Base-by-base conservation (phyloP, 2,888 invertebrate species). In the Agriopis aurantiaria region DNA sequence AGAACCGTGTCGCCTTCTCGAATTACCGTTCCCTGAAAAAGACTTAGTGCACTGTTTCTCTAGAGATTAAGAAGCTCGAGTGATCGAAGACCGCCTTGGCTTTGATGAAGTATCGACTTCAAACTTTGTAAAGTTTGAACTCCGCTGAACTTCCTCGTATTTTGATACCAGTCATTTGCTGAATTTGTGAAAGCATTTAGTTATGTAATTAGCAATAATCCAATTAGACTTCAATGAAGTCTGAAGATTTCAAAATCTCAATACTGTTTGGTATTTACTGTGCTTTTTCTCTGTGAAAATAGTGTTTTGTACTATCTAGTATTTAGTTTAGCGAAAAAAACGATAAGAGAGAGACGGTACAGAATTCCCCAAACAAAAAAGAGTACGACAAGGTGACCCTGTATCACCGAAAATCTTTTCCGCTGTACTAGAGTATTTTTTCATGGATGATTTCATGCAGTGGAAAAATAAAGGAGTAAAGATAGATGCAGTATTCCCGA, bases 51-150 rank as follows among this genome's bases (percentile, higher is more conserved):
- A 51, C 53, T 69, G 62, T 65, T 65, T 69, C 61, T 65, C 43
- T 53, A 48, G 48, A 52, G 69, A 65, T 65, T 69, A 62, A 69
- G 61, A 56, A 56, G 51, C 45, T 53, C 40, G 4, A 69, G 60
- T 17, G 57, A 46, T 65, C 52, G 45, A 49, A 53, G 69, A 69
- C 65, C 57, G 59, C 43, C 46, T 23, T 58, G 46, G 48, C 49
- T 69, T 58, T 57, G 62, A 62, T 57, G 6, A 61, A 61, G 65
- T 68, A 69, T 60, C 55, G 53, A 69, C 56, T 62, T 53, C 46
- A 51, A 56, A 65, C 57, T 61, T 61, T 49, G 48, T n/a, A 57
- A 23, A 23, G 17, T 23, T 23, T 33, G 33, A 33, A 3, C 33
- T 33, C 33, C 23, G 45, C n/a, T n/a, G 17, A 65, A 65, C 48